Evolutionary conservation across 2,113 vertebrate species (phyloP), one percentile per base, ranked within the genome.

Genomic region (Dermatemys mawii): DNA sequence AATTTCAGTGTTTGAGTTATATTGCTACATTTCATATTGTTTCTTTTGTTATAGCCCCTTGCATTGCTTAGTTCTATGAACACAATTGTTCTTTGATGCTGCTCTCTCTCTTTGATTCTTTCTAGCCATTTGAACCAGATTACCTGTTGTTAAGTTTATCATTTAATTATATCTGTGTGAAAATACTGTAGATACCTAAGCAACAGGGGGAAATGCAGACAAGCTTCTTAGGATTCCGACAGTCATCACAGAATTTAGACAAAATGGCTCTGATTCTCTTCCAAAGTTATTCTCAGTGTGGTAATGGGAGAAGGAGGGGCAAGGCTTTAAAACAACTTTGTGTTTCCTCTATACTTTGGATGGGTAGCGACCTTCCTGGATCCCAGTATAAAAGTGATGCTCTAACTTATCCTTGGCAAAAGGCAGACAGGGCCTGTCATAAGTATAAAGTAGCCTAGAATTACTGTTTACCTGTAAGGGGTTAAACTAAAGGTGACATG

Each of bases 151-250:
- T 76, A 49, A 82, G 44, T 73, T 93, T 90, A 91, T 94, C 70
- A 95, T 90, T 95, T 93, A 91, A 35, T 55, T 88, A 60, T 32
- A 46, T 1, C 75, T 90, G 67, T 92, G 79, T 46, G 88, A 89
- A 93, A 87, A 91, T 84, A 55, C 51, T 38, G 14, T 78, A 89
- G 76, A 49, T 94, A 97, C 78, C 60, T 91, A 88, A 91, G 54
- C 79, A 89, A 41, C 11, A 80, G 70, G 16, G 86, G 89, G 81
- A 91, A 0, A 17, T 27, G 44, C 14, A 78, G 46, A 49, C 27
- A 49, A 46, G 13, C 76, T 78, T 24, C 24, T 84, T 46, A 90
- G 41, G 82, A 94, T 93, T 93, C 78, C 91, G 32, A 90, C 48
- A 70, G 60, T 41, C 50, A 67, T 92, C 38, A 78, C 41, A 46